Conservation (phyloP, 2,888 invertebrate species). For the Volucella inflata region DNA sequence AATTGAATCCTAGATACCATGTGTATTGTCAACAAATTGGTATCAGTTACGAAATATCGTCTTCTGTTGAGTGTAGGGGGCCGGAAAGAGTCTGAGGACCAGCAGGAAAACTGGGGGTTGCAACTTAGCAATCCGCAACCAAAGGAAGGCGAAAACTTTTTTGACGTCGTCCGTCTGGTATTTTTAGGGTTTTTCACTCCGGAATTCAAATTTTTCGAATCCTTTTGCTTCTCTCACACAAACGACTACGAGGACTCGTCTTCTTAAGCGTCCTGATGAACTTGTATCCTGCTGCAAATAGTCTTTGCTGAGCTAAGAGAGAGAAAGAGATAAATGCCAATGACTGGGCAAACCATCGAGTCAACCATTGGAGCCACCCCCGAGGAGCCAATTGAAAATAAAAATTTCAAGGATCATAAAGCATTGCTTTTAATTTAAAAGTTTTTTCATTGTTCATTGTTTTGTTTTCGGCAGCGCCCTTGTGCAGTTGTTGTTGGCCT, state of each 20-base stretch:
- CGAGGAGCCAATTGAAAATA: constrained; percentile 73
- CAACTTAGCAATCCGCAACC: constrained; percentile 1
- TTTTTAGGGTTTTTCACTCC: constrained; percentile 9
- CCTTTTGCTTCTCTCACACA: constrained; percentile 35
- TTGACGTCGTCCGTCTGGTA: constrained; percentile 67
- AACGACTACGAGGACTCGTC: background rate
- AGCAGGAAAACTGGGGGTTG: background rate
- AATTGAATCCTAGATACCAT: constrained; percentile 77
- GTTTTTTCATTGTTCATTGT: constrained; percentile 50
- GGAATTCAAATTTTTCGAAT: constrained; percentile 65
- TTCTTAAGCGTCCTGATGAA: constrained; percentile 23
- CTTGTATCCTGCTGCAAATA: constrained; percentile 43
- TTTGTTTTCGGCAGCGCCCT: background rate
- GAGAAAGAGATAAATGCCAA: constrained; percentile 59
- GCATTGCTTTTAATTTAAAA: constrained; percentile 75
- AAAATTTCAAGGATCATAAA: constrained; percentile 75
- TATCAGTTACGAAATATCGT: constrained; percentile 75
- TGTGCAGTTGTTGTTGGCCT: constrained; percentile 25
- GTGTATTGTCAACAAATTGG: constrained; percentile 78
- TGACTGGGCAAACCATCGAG: constrained; percentile 14
- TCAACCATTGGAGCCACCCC: constrained; percentile 14
- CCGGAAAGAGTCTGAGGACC: background rate
- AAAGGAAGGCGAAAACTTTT: constrained; percentile 55
- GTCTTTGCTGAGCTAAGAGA: constrained; percentile 9
- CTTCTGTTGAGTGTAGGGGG: background rate